A percentile compares a stretch with the other conserved stretches of the same genome.
phyloP scores from a whole-genome alignment of 2,113 vertebrate genomes.

The Syngnathus floridae region DNA sequence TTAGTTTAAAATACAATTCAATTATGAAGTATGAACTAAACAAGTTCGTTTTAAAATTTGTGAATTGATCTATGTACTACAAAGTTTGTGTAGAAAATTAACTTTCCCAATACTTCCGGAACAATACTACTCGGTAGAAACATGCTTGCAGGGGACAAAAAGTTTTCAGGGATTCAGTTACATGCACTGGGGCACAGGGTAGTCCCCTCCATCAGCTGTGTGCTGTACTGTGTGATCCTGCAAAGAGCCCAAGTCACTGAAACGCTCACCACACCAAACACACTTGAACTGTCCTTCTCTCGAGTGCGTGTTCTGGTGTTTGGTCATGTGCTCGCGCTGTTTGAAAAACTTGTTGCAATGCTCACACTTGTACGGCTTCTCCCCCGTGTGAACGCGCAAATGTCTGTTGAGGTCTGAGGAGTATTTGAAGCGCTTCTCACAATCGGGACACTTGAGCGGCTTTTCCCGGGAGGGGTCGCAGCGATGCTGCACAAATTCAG shows the following conservation, averaged over 20 bases:
- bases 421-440: slow-evolving; percentile 97
- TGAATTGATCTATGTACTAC: too few relatives aligned
- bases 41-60: too few relatives aligned
- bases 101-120: neutral
- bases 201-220: slow-evolving; percentile 81
- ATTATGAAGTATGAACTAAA: too few relatives aligned
- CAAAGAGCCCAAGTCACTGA: slow-evolving; percentile 86
- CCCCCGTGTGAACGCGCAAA: slow-evolving; percentile 87
- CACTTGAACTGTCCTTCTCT: slow-evolving; percentile 97
- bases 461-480: slow-evolving; percentile 91
- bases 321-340: slow-evolving; percentile 92
- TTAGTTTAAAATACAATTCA: too few relatives aligned
- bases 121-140: neutral
- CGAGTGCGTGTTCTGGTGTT: slow-evolving; percentile 90
- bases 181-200: slow-evolving; percentile 84
- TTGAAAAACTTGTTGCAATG: slow-evolving; percentile 97
- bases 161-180: slow-evolving; percentile 48
- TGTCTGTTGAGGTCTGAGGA: slow-evolving; percentile 92
- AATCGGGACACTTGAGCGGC: slow-evolving; percentile 91
- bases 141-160: neutral
- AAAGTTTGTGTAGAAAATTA: too few relatives aligned
- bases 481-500: slow-evolving; percentile 93
- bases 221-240: slow-evolving; percentile 97
- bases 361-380: slow-evolving; percentile 94
- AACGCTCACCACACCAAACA: slow-evolving; percentile 94